A percentile compares a stretch with the other conserved stretches of the same genome.
phyloP scores from a whole-genome alignment of 2,113 vertebrate genomes.

The Ifrita kowaldi region DNA sequence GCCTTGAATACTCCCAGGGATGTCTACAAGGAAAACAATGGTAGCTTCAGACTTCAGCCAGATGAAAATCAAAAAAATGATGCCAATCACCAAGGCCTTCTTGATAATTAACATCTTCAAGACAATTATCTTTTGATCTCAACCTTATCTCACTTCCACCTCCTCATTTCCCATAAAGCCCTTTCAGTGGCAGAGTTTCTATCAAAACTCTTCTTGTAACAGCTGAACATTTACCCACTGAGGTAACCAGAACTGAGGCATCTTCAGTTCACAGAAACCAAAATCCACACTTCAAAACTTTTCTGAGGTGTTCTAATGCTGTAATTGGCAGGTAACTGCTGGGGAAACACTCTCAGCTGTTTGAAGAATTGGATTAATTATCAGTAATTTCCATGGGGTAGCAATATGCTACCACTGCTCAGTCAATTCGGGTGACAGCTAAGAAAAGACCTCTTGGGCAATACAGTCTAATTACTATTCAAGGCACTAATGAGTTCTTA shows the following conservation, averaged over 20 bases:
- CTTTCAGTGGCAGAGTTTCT: background rate
- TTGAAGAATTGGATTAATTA: background rate
- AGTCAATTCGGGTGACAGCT: background rate
- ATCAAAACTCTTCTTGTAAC: background rate
- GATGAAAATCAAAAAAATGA: background rate
- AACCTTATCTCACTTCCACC: background rate
- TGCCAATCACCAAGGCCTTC: background rate
- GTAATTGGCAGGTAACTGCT: background rate
- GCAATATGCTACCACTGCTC: background rate
- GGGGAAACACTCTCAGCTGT: background rate
- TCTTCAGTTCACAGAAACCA: background rate
- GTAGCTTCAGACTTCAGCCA: background rate
- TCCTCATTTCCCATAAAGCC: background rate
- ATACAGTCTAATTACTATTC: background rate
- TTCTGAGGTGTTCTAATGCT: background rate
- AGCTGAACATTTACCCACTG: background rate
- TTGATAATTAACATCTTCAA: background rate
- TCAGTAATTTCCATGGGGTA: background rate
- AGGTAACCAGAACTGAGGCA: background rate
- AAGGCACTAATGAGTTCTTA: background rate
- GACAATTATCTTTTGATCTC: background rate
- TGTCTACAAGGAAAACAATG: background rate
- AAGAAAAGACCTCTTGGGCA: background rate
- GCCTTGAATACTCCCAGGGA: background rate
- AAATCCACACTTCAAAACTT: background rate